Conservation (phyloP, 2,113 vertebrate genomes). For the Mirza zaza region DNA sequence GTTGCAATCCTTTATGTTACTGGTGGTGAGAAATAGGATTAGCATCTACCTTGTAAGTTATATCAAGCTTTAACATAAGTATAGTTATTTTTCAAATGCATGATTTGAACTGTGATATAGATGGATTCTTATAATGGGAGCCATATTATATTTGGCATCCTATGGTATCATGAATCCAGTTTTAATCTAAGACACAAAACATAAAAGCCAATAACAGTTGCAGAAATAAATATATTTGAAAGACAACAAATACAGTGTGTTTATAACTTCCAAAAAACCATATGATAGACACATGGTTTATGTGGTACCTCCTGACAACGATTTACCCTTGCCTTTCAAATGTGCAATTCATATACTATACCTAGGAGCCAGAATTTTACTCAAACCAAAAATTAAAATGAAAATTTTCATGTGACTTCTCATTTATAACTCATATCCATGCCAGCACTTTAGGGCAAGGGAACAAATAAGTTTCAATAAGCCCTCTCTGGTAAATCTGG, state of each 20-base stretch:
- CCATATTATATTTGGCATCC: neutral
- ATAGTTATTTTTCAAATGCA: conserved; percentile 17
- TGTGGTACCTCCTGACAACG: neutral
- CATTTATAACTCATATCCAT: neutral
- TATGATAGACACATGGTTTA: neutral
- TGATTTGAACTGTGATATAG: neutral
- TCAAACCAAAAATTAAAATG: neutral
- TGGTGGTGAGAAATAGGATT: neutral
- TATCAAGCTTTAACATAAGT: neutral
- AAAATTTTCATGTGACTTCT: neutral
- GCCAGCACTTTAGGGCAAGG: neutral
- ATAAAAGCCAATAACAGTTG: neutral
- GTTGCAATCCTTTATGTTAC: neutral
- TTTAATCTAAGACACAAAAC: neutral
- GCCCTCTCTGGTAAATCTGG: neutral
- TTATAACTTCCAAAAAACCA: neutral
- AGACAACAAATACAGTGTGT: neutral
- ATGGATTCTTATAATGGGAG: neutral
- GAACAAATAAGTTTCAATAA: neutral
- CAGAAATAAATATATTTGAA: neutral
- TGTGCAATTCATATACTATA: neutral
- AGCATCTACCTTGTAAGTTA: neutral
- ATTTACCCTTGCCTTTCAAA: neutral
- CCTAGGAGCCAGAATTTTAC: neutral
- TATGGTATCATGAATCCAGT: neutral